Percentiles rank a stretch among this genome's conserved stretches.
Evolutionary conservation across 2,888 invertebrate species (phyloP).

Genomic region (Tridacna crocea): DNA sequence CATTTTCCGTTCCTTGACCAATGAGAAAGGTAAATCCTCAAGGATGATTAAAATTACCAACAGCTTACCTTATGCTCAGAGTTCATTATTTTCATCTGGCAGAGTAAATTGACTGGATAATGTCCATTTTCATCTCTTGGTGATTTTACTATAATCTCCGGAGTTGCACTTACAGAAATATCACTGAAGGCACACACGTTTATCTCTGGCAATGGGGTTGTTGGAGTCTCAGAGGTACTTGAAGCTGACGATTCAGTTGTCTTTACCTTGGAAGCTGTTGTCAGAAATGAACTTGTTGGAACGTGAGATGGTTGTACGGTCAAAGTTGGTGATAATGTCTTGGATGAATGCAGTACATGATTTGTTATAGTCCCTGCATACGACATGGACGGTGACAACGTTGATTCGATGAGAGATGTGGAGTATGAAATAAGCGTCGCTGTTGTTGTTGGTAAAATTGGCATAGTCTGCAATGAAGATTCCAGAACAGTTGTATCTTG

Average conservation of each 20-base stretch:
- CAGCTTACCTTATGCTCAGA: constrained; percentile 10
- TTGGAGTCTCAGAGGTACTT: background rate
- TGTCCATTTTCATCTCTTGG: constrained; percentile 29
- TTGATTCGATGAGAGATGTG: background rate
- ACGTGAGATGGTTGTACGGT: background rate
- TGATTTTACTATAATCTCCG: constrained; percentile 2
- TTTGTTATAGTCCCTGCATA: background rate
- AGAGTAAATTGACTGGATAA: constrained; percentile 33
- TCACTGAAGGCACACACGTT: background rate
- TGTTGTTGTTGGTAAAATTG: background rate
- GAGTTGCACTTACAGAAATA: background rate
- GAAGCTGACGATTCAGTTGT: background rate
- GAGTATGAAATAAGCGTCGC: background rate
- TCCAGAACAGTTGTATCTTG: no score
- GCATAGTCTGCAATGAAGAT: no score
- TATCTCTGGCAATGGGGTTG: background rate
- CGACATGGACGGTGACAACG: background rate
- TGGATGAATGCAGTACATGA: background rate
- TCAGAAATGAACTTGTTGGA: background rate
- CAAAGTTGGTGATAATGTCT: background rate
- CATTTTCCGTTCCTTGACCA: no score
- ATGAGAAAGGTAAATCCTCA: no score
- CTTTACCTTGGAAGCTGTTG: background rate
- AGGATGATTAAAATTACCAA: no score
- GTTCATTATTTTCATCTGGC: constrained; percentile 25